Base-by-base conservation (phyloP, 2,797 vertebrate genomes). In the Leptoclinus maculatus region DNA sequence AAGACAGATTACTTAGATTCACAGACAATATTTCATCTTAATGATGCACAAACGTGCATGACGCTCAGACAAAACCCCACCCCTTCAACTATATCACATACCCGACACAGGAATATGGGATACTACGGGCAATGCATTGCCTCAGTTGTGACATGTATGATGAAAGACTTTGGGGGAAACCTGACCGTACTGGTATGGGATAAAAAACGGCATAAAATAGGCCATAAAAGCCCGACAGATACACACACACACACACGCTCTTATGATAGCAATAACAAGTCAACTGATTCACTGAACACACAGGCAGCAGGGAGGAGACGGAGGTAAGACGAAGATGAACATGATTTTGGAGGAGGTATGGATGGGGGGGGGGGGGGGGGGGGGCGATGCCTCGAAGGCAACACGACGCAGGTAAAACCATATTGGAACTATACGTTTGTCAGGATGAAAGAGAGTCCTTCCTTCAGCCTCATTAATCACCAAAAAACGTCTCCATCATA, bases 171-270 rank as follows among this genome's bases (percentile, higher is more conserved):
- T 69, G 32, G 72, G 71, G 76, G 36, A 4, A 53, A 47, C 60
- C 41, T 49, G 71, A 69, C 45, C 69, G 12, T 6, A 63, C 63
- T 49, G 77, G 78, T 70, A 62, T 16, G 38, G 66, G 83, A 81
- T 51, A 74, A 57, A 82, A 43, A 84, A 32, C 47, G 41, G 62
- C 32, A 74, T 82, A 83, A 90, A 89, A 89, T 85, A 80, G 84
- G 87, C 75, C 79, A 88, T 79, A 87, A 88, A 89, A 81, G 78
- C 90, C 90, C 86, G 58, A 74, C 74, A 89, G 86, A 84, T 21
- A 27, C 43, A 25, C 8, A 53, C 72, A 83, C 83, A 76, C 17
- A 45, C 43, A 47, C 17, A 47, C 12, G 34, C 57, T 75, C 66
- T 65, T 23, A 77, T 77, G 83, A 90, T 70, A 17, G 82, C 76